Conservation (phyloP, 2,888 invertebrate genomes). For the Hymenopus coronatus region DNA sequence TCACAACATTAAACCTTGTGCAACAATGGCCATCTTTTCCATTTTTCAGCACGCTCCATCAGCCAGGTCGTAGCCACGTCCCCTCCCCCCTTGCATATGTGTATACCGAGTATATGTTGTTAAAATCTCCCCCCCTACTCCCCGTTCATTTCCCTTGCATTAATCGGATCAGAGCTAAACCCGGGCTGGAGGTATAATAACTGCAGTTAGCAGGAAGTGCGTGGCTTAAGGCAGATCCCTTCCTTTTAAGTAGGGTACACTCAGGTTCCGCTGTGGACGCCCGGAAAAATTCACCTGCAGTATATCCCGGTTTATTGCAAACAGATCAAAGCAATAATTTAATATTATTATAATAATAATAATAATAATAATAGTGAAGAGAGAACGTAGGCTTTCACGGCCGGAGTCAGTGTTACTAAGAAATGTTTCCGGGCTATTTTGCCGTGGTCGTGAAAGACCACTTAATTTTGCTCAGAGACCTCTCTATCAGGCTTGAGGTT, state of each 20-base stretch:
- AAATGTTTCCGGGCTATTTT: too few relatives aligned
- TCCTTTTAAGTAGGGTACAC: neutral
- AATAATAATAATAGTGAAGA: too few relatives aligned
- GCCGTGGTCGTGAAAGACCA: too few relatives aligned
- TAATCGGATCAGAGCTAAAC: constrained; percentile 24
- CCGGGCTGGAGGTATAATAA: constrained; percentile 20
- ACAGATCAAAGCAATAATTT: too few relatives aligned
- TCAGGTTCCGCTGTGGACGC: neutral
- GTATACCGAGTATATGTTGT: neutral
- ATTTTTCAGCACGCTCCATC: neutral
- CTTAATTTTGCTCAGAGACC: too few relatives aligned
- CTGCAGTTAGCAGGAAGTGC: constrained; percentile 24
- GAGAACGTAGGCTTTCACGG: too few relatives aligned
- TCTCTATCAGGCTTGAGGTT: too few relatives aligned
- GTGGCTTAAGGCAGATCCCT: neutral
- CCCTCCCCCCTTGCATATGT: neutral
- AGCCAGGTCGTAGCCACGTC: neutral
- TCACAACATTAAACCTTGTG: neutral
- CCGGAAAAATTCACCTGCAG: too few relatives aligned
- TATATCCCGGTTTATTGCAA: too few relatives aligned
- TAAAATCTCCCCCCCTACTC: neutral
- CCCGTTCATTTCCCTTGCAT: neutral
- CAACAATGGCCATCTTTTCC: neutral
- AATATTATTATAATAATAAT: too few relatives aligned
- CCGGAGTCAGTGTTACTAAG: too few relatives aligned